Percentiles rank a stretch among this genome's conserved stretches.
phyloP scores from a whole-genome alignment of 1,140 invertebrate genomes.

The Orchestia grillus region DNA sequence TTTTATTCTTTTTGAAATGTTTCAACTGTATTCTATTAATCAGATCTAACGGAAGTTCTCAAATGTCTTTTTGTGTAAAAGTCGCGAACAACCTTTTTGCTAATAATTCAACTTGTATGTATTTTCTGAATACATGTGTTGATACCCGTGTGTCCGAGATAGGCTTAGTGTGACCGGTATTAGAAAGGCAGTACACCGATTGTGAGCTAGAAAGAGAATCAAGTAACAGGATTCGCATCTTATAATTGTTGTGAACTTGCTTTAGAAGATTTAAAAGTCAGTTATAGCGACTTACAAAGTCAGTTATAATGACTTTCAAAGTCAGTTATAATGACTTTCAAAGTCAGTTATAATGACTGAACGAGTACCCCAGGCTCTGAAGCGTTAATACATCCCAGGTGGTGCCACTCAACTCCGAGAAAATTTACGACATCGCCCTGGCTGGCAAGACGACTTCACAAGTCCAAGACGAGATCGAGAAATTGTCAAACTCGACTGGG shows the following conservation, averaged over 20 bases:
- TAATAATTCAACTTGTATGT: neutral
- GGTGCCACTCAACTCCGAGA: constrained; percentile 30
- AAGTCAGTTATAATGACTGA: neutral
- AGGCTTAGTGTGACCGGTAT: neutral
- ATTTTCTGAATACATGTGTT: neutral
- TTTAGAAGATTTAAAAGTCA: too few relatives aligned
- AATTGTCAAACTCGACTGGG: neutral
- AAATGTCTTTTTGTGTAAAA: neutral
- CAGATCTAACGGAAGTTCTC: neutral
- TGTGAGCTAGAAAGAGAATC: neutral
- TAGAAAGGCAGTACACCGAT: neutral
- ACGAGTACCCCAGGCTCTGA: neutral
- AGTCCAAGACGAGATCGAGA: constrained; percentile 40
- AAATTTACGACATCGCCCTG: constrained; percentile 57
- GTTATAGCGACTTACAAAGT: too few relatives aligned
- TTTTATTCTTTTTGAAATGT: neutral
- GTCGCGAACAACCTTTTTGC: neutral
- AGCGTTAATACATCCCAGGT: neutral
- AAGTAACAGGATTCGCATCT: neutral
- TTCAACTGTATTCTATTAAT: neutral
- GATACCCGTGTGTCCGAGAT: neutral
- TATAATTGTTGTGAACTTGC: too few relatives aligned
- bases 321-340: neutral
- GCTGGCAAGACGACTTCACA: neutral
- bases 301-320: neutral